These are phyloP conservation scores for Poeciliopsis turneri DNA, from an alignment of 2,797 vertebrate species.

Conservation along the genomic window DNA sequence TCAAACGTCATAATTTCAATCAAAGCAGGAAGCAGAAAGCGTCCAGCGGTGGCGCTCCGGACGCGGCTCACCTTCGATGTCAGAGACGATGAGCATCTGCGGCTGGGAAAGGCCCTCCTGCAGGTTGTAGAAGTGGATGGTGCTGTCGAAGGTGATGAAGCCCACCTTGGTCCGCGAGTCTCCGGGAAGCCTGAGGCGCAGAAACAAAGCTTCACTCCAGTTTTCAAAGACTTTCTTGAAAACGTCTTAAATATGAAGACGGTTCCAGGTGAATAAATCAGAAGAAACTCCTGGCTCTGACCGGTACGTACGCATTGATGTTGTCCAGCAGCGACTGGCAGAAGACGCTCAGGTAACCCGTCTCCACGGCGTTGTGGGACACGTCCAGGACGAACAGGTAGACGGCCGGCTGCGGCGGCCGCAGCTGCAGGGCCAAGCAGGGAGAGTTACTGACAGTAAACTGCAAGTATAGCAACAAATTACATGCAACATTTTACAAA, in stretches of 20 bases:
- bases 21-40: background rate
- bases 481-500: background rate
- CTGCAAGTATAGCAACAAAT: background rate
- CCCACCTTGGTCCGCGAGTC: conserved; percentile 96
- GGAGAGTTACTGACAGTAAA: too few relatives aligned
- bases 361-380: conserved; percentile 95
- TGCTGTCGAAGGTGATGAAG: conserved; percentile 98
- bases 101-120: conserved; percentile 97
- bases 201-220: conserved; percentile 4
- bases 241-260: background rate
- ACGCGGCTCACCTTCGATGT: conserved; percentile 86
- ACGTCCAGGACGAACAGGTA: conserved; percentile 96
- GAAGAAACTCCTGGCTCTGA: background rate
- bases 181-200: conserved; percentile 88
- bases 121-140: conserved; percentile 98
- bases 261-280: background rate
- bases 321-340: conserved; percentile 93
- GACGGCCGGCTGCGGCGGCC: conserved; percentile 96
- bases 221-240: background rate
- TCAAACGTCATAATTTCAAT: conserved; percentile 8
- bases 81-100: conserved; percentile 97
- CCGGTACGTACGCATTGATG: conserved; percentile 89
- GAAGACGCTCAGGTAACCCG: conserved; percentile 92
- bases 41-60: too few relatives aligned
- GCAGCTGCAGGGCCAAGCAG: conserved; percentile 78